phyloP scores from a whole-genome alignment of 2,113 vertebrate genomes.

The Hymenochirus boettgeri region DNA sequence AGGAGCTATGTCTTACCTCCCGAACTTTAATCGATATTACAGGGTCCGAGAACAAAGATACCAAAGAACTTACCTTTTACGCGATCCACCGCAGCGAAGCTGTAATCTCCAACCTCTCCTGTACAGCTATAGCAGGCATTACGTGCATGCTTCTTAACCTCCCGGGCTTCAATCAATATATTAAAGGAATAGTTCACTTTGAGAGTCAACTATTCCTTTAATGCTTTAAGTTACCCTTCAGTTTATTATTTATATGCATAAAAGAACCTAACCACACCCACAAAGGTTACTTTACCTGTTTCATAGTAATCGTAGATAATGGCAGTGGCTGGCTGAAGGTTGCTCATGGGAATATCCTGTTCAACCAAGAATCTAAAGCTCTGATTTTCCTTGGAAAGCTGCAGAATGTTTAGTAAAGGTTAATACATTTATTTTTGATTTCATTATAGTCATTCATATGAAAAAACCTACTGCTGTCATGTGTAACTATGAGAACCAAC shows the following conservation, averaged over 20 bases:
- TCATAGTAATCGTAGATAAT: conserved; percentile 80
- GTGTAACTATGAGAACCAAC: no score
- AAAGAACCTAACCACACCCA: fast-evolving
- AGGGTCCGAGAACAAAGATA: background rate
- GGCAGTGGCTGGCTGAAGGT: conserved; percentile 70
- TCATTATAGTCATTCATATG: no score
- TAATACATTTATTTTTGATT: conserved; percentile 7
- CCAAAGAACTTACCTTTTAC: no score
- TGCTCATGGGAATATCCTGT: conserved; percentile 57
- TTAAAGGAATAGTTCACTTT: no score
- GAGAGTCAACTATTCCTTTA: no score
- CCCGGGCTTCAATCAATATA: no score
- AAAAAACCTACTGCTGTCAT: no score
- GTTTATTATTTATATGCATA: no score
- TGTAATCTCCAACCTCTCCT: background rate
- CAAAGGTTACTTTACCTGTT: conserved; percentile 60
- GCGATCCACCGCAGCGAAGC: background rate
- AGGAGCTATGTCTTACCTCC: no score
- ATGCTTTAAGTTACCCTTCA: background rate
- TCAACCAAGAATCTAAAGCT: conserved; percentile 58
- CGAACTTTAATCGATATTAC: background rate
- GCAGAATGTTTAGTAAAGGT: conserved; percentile 7
- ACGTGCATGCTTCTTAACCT: no score
- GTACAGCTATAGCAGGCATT: no score
- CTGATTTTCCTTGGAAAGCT: conserved; percentile 47